Evolutionary conservation across 64 coral and sea anemone species (phyloP).

Genomic region (Montipora foliosa): DNA sequence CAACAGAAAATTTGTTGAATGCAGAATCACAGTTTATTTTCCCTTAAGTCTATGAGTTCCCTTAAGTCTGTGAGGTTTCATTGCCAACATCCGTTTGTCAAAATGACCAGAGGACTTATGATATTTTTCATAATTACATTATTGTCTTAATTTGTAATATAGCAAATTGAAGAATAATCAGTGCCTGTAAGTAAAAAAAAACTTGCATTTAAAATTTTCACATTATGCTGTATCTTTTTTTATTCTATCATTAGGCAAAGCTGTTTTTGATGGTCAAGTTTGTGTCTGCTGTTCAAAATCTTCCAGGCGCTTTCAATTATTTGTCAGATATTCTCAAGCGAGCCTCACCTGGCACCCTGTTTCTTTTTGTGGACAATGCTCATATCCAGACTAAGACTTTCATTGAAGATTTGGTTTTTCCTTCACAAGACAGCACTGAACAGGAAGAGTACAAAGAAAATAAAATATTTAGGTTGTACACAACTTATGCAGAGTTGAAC

Average conservation of each 20-base stretch:
- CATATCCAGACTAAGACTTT: conserved; percentile 95
- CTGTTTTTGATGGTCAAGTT: conserved; percentile 94
- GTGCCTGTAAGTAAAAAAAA: too few relatives aligned
- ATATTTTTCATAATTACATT: too few relatives aligned
- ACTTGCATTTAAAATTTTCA: background rate
- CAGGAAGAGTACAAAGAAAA: conserved; percentile 83
- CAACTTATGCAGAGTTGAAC: conserved; percentile 96
- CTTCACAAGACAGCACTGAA: conserved; percentile 64
- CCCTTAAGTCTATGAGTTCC: too few relatives aligned
- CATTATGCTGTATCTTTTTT: background rate
- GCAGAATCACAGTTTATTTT: too few relatives aligned
- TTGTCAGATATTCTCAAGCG: conserved; percentile 70
- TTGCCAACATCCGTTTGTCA: too few relatives aligned
- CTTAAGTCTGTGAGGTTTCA: too few relatives aligned
- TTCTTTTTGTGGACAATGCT: conserved; percentile 99
- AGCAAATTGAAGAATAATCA: too few relatives aligned
- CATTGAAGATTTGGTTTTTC: conserved; percentile 95
- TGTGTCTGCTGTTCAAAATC: conserved; percentile 96
- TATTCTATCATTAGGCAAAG: conserved; percentile 67
- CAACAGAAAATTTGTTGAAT: too few relatives aligned
- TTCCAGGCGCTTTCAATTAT: conserved; percentile 82
- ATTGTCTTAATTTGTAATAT: too few relatives aligned
- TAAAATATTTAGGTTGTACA: conserved; percentile 83
- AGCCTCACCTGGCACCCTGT: conserved; percentile 74
- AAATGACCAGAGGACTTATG: too few relatives aligned